A percentile compares a stretch with the other conserved stretches of the same genome.
Evolutionary conservation across 2,888 invertebrate genomes (phyloP).

Genomic region (Scaeva pyrastri): DNA sequence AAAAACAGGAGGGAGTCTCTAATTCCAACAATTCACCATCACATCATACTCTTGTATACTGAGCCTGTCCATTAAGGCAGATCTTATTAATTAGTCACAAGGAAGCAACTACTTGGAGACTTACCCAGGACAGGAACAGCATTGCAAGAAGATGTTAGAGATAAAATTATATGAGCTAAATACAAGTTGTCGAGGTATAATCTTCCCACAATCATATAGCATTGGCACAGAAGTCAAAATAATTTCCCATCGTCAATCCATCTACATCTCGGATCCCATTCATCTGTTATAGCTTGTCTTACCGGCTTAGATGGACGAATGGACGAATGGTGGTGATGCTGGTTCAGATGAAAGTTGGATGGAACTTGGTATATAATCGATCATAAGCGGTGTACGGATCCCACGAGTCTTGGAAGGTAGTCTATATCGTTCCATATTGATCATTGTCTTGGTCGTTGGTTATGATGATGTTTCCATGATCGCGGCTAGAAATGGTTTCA

Average conservation of each 20-base stretch:
- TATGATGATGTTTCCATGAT: slow-evolving; percentile 66
- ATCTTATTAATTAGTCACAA: slow-evolving; percentile 75
- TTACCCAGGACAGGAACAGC: slow-evolving; percentile 17
- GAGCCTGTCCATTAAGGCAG: slow-evolving; percentile 66
- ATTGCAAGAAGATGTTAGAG: slow-evolving; percentile 13
- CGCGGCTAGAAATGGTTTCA: slow-evolving; percentile 14
- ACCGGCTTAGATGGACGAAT: too few relatives aligned
- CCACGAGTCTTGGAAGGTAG: slow-evolving; percentile 22
- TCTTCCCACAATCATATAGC: slow-evolving; percentile 75
- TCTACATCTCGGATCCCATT: slow-evolving; percentile 36
- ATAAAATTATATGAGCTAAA: background rate
- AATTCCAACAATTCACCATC: slow-evolving; percentile 66
- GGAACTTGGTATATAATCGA: slow-evolving; percentile 43
- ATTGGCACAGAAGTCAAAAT: slow-evolving; percentile 69
- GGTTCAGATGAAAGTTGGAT: background rate
- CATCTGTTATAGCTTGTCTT: slow-evolving; percentile 47
- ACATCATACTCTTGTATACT: background rate
- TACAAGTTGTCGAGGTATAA: slow-evolving; percentile 43
- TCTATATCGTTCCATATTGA: slow-evolving; percentile 57
- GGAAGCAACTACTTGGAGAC: slow-evolving; percentile 18
- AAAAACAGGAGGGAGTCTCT: slow-evolving; percentile 23
- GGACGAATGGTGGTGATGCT: background rate
- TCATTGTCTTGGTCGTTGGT: slow-evolving; percentile 31
- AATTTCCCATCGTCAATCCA: slow-evolving; percentile 60
- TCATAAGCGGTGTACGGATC: slow-evolving; percentile 44